phyloP scores from a whole-genome alignment of 2,797 vertebrate species.

The Carduelis carduelis region DNA sequence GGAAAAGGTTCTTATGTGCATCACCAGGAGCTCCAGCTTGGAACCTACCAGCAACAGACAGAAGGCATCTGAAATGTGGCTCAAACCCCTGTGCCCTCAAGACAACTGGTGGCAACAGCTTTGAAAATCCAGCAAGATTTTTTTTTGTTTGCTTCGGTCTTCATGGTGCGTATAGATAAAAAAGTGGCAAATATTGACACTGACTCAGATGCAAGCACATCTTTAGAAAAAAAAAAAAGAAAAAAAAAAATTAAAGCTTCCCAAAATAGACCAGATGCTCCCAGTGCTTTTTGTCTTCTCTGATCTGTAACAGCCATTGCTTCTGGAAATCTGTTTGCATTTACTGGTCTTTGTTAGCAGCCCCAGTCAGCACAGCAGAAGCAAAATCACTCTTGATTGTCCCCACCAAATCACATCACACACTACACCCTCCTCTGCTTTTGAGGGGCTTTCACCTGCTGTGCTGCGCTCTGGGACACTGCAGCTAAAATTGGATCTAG shows the following conservation, averaged over 20 bases:
- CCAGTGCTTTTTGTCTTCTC: conserved; percentile 1
- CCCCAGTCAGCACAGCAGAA: background rate
- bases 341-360: background rate
- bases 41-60: background rate
- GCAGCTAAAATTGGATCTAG: background rate
- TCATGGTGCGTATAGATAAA: background rate
- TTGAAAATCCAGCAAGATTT: background rate
- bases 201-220: background rate
- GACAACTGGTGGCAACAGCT: background rate
- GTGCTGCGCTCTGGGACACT: background rate
- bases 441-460: background rate
- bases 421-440: background rate
- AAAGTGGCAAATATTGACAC: background rate
- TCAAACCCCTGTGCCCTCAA: background rate
- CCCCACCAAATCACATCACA: background rate
- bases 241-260: background rate
- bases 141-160: background rate
- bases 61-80: background rate
- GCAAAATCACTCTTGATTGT: background rate
- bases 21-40: background rate
- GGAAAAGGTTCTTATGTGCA: background rate
- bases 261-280: conserved; percentile 22
- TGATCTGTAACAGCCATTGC: background rate
- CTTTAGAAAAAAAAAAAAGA: background rate
- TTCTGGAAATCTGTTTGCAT: background rate